phyloP scores from a whole-genome alignment of 2,797 vertebrate genomes.

The Acomys russatus region DNA sequence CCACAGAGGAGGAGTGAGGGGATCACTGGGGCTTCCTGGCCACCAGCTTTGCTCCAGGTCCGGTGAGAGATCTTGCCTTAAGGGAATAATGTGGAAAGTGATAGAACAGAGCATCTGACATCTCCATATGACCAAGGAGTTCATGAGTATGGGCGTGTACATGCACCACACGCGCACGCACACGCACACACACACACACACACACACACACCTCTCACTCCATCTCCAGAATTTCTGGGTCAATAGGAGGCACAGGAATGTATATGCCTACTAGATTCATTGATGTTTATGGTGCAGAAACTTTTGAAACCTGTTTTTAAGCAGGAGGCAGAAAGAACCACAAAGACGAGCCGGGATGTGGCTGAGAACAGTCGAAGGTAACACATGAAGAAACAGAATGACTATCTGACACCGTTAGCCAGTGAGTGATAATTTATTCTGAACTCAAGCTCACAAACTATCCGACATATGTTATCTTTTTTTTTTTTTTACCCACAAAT shows the following conservation, averaged over 20 bases:
- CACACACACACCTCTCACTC: too few relatives aligned
- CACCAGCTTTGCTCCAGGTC: neutral
- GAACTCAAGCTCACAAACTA: neutral
- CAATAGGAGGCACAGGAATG: neutral
- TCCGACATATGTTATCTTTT: neutral
- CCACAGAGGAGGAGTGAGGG: neutral
- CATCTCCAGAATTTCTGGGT: neutral
- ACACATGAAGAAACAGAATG: neutral
- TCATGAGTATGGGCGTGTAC: neutral
- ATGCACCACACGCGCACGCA: neutral
- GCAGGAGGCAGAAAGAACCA: neutral
- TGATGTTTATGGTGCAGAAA: neutral
- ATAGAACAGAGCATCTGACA: neutral
- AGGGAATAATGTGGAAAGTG: neutral
- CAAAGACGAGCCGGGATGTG: neutral
- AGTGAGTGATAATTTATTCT: constrained; percentile 1
- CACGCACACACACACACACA: neutral
- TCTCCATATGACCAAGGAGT: neutral
- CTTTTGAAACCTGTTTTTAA: neutral
- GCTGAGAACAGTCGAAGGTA: neutral
- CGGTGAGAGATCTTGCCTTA: neutral
- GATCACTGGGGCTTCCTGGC: neutral
- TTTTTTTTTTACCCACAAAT: neutral
- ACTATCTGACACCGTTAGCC: neutral
- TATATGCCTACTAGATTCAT: constrained; percentile 14